Evolutionary conservation across 2,113 vertebrate genomes (phyloP).

Genomic region (Ariopsis seemanni): DNA sequence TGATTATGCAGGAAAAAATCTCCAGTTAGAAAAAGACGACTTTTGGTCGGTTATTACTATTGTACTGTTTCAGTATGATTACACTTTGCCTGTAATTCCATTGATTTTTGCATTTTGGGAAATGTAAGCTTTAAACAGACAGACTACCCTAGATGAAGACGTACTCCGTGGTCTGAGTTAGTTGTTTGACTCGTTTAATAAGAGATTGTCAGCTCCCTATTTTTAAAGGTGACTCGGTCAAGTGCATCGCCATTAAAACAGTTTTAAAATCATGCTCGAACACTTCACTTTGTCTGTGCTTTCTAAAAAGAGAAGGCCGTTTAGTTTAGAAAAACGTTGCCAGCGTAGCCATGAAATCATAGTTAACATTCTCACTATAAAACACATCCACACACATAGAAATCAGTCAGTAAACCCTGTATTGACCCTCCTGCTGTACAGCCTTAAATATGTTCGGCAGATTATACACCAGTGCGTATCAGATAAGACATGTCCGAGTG

Average conservation of each 20-base stretch:
- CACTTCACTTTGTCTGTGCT: constrained; percentile 30
- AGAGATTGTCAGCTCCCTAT: constrained; percentile 35
- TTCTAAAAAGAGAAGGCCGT: constrained; percentile 16
- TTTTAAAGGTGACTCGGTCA: constrained; percentile 13
- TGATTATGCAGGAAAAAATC: neutral
- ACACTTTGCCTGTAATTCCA: neutral
- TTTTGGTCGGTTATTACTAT: neutral
- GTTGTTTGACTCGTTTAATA: constrained; percentile 11
- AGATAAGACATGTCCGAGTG: neutral
- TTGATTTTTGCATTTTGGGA: constrained; percentile 18
- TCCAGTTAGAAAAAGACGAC: neutral
- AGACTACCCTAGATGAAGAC: neutral
- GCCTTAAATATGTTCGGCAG: constrained; percentile 7
- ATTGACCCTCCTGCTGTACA: constrained; percentile 39
- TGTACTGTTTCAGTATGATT: neutral
- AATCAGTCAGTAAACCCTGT: constrained; percentile 53
- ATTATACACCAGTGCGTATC: neutral
- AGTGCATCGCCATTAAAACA: constrained; percentile 29
- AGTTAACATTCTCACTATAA: constrained; percentile 35
- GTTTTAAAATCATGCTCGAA: constrained; percentile 29
- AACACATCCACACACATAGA: constrained; percentile 36
- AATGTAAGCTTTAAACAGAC: constrained; percentile 21
- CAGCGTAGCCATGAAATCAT: constrained; percentile 16
- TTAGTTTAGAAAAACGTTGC: constrained; percentile 4
- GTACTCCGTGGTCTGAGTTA: neutral